phyloP scores from a whole-genome alignment of 1,140 invertebrate genomes.

The Archegozetes longisetosus region DNA sequence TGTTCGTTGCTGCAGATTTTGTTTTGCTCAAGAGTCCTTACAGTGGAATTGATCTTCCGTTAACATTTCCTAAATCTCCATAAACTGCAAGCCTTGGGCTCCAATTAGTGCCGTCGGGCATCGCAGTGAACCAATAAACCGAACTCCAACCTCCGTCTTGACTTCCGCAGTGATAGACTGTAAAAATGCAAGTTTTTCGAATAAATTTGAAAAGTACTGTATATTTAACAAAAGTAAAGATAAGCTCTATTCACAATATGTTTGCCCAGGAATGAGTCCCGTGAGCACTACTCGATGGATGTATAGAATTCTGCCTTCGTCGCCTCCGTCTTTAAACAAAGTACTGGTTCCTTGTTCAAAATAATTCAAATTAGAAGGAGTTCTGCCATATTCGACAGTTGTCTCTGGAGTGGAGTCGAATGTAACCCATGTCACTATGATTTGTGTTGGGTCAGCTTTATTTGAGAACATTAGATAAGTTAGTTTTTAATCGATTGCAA shows the following conservation, averaged over 20 bases:
- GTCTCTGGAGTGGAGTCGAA: constrained; percentile 47
- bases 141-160: constrained; percentile 30
- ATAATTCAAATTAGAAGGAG: constrained; percentile 31
- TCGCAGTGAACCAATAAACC: constrained; percentile 29
- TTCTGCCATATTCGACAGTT: constrained; percentile 56
- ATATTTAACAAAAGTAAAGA: not conserved
- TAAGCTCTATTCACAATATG: constrained; percentile 38
- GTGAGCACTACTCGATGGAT: constrained; percentile 55
- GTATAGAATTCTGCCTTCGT: constrained; percentile 44
- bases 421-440: constrained; percentile 79
- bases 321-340: constrained; percentile 52
- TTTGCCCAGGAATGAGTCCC: constrained; percentile 39
- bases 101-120: constrained; percentile 28
- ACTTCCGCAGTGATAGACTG: constrained; percentile 30
- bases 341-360: constrained; percentile 40
- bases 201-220: not conserved
- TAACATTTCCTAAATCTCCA: constrained; percentile 78
- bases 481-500: too few species aligned
- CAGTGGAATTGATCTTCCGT: constrained; percentile 51
- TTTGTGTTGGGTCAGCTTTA: constrained; percentile 35
- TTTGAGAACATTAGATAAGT: not conserved
- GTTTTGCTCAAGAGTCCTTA: too few species aligned
- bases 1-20: too few species aligned
- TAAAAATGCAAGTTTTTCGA: too few species aligned
- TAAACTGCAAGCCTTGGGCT: constrained; percentile 50